Conservation (phyloP, 2,888 invertebrate genomes). For the Drosophila borealis region DNA sequence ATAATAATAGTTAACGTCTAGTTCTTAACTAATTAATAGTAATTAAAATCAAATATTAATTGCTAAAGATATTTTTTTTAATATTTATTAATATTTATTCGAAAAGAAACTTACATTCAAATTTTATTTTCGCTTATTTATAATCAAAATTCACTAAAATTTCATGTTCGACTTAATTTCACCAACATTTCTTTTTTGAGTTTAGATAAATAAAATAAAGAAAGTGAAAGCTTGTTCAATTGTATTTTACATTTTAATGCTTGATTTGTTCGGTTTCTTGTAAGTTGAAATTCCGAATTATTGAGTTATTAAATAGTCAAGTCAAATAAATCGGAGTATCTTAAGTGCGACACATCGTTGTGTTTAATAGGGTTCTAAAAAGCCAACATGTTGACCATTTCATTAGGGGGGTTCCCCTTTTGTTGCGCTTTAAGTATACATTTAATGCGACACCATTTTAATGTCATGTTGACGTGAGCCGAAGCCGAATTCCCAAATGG, state of each 20-base stretch:
- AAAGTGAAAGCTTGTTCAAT: no score
- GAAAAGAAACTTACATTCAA: no score
- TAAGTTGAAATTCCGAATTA: not conserved
- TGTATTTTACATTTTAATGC: not conserved
- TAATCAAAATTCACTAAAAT: not conserved
- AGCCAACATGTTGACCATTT: constrained; percentile 19
- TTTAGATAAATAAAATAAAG: not conserved
- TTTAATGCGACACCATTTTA: constrained; percentile 30
- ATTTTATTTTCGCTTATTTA: no score
- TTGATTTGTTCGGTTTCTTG: not conserved
- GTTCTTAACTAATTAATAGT: no score
- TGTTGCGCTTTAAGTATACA: constrained; percentile 8
- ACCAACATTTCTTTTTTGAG: not conserved
- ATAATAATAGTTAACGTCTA: no score
- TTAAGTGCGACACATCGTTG: constrained; percentile 15
- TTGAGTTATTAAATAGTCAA: constrained; percentile 15
- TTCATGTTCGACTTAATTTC: not conserved
- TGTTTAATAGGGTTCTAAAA: constrained; percentile 23
- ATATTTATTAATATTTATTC: not conserved
- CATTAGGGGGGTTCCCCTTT: constrained; percentile 3
- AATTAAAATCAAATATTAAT: not conserved
- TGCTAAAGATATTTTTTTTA: not conserved
- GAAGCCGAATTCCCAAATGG: constrained; percentile 28
- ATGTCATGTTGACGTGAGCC: constrained; percentile 30
- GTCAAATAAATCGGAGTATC: constrained; percentile 1